Percentiles rank a stretch among this genome's conserved stretches.
Conservation (phyloP, 2,888 invertebrate species). For the Lasioglossum calceatum region DNA sequence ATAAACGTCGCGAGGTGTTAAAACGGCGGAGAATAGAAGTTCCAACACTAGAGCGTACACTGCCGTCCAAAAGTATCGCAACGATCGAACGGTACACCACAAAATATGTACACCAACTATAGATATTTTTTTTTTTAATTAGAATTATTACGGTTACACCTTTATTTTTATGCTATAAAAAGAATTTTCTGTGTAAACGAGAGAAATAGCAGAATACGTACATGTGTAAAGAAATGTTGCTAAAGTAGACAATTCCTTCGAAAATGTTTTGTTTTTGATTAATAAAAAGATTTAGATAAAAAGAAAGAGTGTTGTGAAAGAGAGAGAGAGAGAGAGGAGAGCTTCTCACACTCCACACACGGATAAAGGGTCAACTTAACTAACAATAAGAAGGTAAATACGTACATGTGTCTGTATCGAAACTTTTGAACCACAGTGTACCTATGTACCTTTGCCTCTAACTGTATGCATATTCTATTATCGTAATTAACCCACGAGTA, state of each 20-base stretch:
- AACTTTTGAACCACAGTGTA: not conserved
- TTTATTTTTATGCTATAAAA: not conserved
- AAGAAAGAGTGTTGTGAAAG: too few relatives aligned
- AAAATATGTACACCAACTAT: not conserved
- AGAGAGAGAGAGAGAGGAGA: too few relatives aligned
- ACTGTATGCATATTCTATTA: not conserved
- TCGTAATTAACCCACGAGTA: not conserved
- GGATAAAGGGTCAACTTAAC: not conserved
- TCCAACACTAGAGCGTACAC: not conserved
- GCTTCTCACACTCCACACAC: not conserved
- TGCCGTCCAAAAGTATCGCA: not conserved
- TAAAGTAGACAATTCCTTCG: not conserved
- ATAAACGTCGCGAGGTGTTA: not conserved
- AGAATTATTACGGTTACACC: too few relatives aligned
- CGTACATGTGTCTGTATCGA: not conserved
- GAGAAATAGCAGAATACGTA: not conserved
- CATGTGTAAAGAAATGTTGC: not conserved
- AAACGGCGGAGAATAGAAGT: not conserved
- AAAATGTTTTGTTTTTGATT: not conserved
- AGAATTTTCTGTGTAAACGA: not conserved
- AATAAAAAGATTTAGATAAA: not conserved
- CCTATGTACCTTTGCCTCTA: not conserved
- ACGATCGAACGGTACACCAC: not conserved
- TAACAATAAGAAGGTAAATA: not conserved
- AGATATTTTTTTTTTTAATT: too few relatives aligned